Evolutionary conservation across 2,797 vertebrate genomes (phyloP), one percentile per base, ranked within the genome.

Genomic region (Lacerta viridis): DNA sequence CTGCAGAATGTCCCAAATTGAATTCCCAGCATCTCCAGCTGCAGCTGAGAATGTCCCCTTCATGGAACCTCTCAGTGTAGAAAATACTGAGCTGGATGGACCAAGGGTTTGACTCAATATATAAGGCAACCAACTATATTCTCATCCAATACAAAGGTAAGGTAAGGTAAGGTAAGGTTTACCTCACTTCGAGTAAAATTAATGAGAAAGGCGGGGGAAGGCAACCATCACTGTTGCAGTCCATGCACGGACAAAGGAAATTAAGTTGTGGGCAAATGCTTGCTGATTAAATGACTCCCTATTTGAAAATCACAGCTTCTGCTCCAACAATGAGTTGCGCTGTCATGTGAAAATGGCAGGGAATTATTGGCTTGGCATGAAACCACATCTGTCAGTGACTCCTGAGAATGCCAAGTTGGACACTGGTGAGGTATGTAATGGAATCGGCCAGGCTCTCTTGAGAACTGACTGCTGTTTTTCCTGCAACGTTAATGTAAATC

Each of bases 311-410:
- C 79, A 61, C 33, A 64, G 55, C 59, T 80, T 61, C 20, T 64
- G n/a, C 77, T 80, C 77, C 33, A 80, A 23, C 59, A 23, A 25
- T 61, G 55, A 29, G 55, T 33, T 9, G 9, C 36, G 33, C 55
- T 61, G 18, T 36, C n/a, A 61, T 61, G 79, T 61, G 55, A 64
- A 29, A 61, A 64, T 80, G 55, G 59, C 55, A 80, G n/a, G 55
- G 25, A 80, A 64, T 61, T 80, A 64, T 80, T 80, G 29, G n/a
- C 33, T 80, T 36, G 55, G 79, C 55, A 61, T 61, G 55, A 64
- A 80, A 61, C 59, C 61, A 64, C 59, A 80, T 64, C 55, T 64
- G 55, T 80, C 79, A 80, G 55, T n/a, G 33, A 80, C 55, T 80
- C 55, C 33, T 39, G 79, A 64, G 10, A 39, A 61, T 80, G 55